These are phyloP conservation scores for Epistrophella euchroma DNA, from an alignment of 2,888 invertebrate species.

Conservation along the genomic window DNA sequence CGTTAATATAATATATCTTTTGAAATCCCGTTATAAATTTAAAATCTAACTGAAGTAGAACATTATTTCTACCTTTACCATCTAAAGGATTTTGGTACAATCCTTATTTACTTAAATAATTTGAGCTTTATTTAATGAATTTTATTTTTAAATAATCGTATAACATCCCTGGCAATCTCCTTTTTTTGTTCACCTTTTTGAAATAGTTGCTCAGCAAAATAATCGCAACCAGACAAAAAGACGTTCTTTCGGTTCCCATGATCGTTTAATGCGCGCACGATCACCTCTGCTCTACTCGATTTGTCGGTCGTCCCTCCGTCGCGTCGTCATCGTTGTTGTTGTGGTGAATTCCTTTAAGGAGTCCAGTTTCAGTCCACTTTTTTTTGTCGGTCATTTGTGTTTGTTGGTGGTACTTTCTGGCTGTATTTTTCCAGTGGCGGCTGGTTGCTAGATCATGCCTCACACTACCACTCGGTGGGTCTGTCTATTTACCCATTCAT, in stretches of 20 bases:
- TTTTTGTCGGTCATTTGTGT: slow-evolving; percentile 31
- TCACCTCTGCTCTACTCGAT: slow-evolving; percentile 45
- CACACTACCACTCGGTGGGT: slow-evolving; percentile 11
- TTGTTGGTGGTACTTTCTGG: slow-evolving; percentile 38
- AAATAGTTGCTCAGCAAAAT: slow-evolving; percentile 24
- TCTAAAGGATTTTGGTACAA: no score
- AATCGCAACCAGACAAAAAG: slow-evolving; percentile 45
- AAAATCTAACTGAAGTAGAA: no score
- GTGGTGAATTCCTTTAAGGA: slow-evolving; percentile 58
- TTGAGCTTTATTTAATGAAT: not conserved
- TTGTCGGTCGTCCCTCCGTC: not conserved
- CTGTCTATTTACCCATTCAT: slow-evolving; percentile 61
- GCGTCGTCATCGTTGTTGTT: not conserved
- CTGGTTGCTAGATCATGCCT: slow-evolving; percentile 15
- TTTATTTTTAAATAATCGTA: not conserved
- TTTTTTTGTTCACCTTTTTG: slow-evolving; percentile 10
- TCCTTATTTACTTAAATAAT: not conserved
- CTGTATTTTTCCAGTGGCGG: slow-evolving; percentile 1
- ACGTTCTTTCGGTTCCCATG: slow-evolving; percentile 64
- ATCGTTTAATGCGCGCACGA: slow-evolving; percentile 64
- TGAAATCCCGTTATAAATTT: no score
- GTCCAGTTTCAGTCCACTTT: slow-evolving; percentile 57
- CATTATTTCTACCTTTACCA: no score
- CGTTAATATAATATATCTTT: no score
- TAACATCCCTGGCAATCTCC: slow-evolving; percentile 16